phyloP scores from a whole-genome alignment of 2,113 vertebrate species.

The Alligator sinensis region DNA sequence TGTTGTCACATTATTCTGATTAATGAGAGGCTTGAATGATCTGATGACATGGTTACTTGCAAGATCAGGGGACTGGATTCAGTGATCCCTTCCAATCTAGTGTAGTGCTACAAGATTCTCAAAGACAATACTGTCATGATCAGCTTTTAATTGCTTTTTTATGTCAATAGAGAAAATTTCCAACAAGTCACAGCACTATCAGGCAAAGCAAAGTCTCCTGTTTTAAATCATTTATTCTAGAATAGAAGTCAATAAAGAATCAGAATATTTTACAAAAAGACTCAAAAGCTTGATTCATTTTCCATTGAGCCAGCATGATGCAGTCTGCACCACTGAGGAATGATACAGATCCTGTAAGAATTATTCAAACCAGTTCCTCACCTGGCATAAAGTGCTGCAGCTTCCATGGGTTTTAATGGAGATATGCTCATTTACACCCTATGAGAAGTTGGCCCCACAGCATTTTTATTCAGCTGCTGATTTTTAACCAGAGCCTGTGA shows the following conservation, averaged over 20 bases:
- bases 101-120: background rate
- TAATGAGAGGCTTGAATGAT: background rate
- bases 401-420: background rate
- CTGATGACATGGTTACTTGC: background rate
- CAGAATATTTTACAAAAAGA: background rate
- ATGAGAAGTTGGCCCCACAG: background rate
- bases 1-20: background rate
- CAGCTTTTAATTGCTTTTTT: background rate
- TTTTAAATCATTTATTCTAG: background rate
- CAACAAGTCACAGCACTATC: slow-evolving; percentile 16
- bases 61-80: background rate
- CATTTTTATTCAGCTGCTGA: slow-evolving; percentile 24
- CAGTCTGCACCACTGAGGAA: background rate
- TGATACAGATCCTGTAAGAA: background rate
- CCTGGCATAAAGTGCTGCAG: background rate
- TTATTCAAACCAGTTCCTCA: background rate
- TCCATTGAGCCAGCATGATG: background rate
- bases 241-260: background rate
- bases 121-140: background rate
- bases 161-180: too few species aligned
- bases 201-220: background rate
- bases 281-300: background rate
- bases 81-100: background rate
- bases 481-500: background rate
- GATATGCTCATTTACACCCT: background rate